phyloP scores from a whole-genome alignment of 2,888 invertebrate species.

The Celastrina argiolus region DNA sequence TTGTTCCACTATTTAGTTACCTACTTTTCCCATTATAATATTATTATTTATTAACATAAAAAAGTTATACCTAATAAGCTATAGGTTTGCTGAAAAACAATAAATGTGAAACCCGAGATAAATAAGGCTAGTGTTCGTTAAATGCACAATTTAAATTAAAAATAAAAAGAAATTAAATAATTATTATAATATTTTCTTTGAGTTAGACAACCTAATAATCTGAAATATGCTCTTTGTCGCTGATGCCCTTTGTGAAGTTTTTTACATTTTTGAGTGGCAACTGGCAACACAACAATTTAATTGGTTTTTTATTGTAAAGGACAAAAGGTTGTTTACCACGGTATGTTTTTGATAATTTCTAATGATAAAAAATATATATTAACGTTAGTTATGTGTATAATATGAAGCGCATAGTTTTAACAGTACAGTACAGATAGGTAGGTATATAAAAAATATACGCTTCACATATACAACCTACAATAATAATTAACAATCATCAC shows the following conservation, averaged over 20 bases:
- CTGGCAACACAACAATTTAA: not conserved
- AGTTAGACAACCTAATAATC: not conserved
- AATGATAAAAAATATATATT: no score
- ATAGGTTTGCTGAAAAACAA: not conserved
- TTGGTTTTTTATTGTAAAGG: not conserved
- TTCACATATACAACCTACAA: no score
- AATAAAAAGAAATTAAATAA: not conserved
- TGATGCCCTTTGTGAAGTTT: constrained; percentile 1
- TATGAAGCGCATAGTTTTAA: no score
- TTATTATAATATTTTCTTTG: not conserved
- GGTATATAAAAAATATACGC: no score
- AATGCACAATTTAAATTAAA: not conserved
- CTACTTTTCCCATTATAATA: no score
- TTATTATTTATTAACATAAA: no score
- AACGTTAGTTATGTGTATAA: no score
- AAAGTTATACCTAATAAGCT: not conserved
- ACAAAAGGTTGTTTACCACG: not conserved
- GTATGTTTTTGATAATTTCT: not conserved
- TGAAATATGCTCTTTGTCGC: not conserved
- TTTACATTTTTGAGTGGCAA: not conserved
- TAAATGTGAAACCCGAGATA: not conserved
- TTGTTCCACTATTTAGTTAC: no score
- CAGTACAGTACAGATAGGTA: no score
- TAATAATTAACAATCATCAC: no score
- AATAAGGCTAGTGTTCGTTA: not conserved